These are phyloP conservation scores for Notodonta dromedarius DNA, from an alignment of 2,888 invertebrate genomes.

Conservation along the genomic window DNA sequence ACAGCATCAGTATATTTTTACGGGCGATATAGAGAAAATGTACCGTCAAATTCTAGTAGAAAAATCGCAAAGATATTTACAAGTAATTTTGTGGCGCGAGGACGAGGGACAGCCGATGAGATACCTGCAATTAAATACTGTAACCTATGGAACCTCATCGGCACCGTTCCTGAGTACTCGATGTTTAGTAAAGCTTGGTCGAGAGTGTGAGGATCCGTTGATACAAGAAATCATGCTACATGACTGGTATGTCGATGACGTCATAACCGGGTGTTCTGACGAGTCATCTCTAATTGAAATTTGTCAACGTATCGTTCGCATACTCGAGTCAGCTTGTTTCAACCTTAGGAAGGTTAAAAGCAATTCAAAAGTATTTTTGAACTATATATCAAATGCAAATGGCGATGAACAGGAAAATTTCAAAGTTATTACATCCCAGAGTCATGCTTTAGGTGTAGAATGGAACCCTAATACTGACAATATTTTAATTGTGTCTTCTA, in stretches of 20 bases:
- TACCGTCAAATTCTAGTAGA: conserved; percentile 4
- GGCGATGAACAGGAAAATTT: conserved; percentile 2
- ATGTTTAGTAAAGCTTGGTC: conserved; percentile 6
- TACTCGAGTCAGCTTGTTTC: conserved; percentile 8
- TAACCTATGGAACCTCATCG: conserved; percentile 14
- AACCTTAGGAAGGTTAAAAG: conserved; percentile 7
- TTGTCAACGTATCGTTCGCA: not conserved
- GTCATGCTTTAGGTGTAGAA: conserved; percentile 8
- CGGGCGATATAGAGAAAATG: conserved; percentile 9
- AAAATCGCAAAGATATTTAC: conserved; percentile 9
- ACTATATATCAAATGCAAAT: not conserved
- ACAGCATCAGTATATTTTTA: conserved; percentile 6
- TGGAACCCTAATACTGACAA: conserved; percentile 10
- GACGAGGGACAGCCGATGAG: conserved; percentile 7
- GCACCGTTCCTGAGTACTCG: conserved; percentile 10
- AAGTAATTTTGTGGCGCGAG: conserved; percentile 14
- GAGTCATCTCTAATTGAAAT: not conserved
- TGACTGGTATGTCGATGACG: conserved; percentile 2
- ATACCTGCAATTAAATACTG: conserved; percentile 10
- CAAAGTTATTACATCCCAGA: not conserved
- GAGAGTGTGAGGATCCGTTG: conserved; percentile 11
- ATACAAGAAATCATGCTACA: not conserved
- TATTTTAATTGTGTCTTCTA: conserved; percentile 9
- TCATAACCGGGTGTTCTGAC: not conserved
- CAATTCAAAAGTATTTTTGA: conserved; percentile 6